A percentile compares a stretch with the other conserved stretches of the same genome.
phyloP scores from a whole-genome alignment of 2,888 invertebrate genomes.

The Habroteleia sp. region DNA sequence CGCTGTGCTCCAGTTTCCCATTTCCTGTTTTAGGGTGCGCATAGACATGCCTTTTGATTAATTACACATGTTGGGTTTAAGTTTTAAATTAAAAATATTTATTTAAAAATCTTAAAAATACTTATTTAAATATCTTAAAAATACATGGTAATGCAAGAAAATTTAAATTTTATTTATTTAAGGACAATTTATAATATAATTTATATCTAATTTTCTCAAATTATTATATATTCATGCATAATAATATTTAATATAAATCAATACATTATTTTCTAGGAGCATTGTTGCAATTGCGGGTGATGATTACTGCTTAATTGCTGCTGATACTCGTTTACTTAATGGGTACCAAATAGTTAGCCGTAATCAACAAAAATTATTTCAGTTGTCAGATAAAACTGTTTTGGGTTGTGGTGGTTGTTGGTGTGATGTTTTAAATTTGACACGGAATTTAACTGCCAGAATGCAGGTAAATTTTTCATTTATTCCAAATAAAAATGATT shows the following conservation, averaged over 20 bases:
- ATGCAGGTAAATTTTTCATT: slow-evolving; percentile 85
- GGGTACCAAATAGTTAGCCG: slow-evolving; percentile 95
- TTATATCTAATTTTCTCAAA: too few relatives aligned
- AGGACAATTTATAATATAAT: too few relatives aligned
- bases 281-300: slow-evolving; percentile 97
- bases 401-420: slow-evolving; percentile 98
- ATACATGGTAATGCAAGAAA: too few relatives aligned
- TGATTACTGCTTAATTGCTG: slow-evolving; percentile 96
- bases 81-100: too few relatives aligned
- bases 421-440: slow-evolving; percentile 97
- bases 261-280: slow-evolving; percentile 89
- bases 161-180: too few relatives aligned
- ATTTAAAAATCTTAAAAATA: too few relatives aligned
- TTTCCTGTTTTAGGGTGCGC: too few relatives aligned
- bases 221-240: too few relatives aligned
- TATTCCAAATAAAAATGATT: too few relatives aligned
- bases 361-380: slow-evolving; percentile 93
- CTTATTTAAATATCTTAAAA: too few relatives aligned
- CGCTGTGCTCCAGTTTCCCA: too few relatives aligned
- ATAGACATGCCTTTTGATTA: too few relatives aligned
- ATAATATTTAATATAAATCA: slow-evolving; percentile 10
- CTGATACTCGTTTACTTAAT: slow-evolving; percentile 95
- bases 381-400: slow-evolving; percentile 90
- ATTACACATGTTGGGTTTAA: neutral
- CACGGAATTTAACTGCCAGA: slow-evolving; percentile 90